phyloP scores from a whole-genome alignment of 2,888 invertebrate species.

The Stomorhina lunata region DNA sequence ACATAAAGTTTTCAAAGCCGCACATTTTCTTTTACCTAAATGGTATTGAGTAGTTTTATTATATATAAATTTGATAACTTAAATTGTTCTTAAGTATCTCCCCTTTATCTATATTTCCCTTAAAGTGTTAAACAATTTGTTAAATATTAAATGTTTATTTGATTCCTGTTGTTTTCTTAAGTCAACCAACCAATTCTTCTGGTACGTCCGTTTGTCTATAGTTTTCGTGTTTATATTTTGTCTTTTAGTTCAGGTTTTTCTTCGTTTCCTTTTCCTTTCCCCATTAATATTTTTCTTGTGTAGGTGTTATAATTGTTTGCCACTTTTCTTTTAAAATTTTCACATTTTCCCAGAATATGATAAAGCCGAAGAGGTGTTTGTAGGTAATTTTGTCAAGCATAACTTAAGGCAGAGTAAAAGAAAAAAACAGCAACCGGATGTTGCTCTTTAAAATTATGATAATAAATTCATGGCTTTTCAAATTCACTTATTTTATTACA shows the following conservation, averaged over 20 bases:
- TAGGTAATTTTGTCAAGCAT: slow-evolving; percentile 26
- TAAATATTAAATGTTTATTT: neutral
- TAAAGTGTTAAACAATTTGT: neutral
- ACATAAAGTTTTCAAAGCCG: too few relatives aligned
- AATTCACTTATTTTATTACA: neutral
- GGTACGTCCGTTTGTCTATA: neutral
- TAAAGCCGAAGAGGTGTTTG: neutral
- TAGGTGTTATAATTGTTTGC: slow-evolving; percentile 5
- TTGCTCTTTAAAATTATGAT: slow-evolving; percentile 31
- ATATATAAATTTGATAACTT: too few relatives aligned
- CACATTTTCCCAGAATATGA: neutral
- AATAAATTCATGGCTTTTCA: neutral
- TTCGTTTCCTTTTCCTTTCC: neutral
- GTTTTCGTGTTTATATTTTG: too few relatives aligned
- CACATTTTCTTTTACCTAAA: too few relatives aligned
- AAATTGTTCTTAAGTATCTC: neutral
- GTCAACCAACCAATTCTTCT: neutral
- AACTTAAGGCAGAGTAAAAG: slow-evolving; percentile 40
- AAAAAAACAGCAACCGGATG: slow-evolving; percentile 39
- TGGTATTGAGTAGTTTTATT: neutral
- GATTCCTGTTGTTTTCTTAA: neutral
- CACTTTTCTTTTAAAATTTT: neutral
- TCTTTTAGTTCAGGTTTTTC: neutral
- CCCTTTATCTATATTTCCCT: neutral
- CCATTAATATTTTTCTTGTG: neutral